phyloP scores from a whole-genome alignment of 1,140 invertebrate species.

The Drosophila subpulchrella region DNA sequence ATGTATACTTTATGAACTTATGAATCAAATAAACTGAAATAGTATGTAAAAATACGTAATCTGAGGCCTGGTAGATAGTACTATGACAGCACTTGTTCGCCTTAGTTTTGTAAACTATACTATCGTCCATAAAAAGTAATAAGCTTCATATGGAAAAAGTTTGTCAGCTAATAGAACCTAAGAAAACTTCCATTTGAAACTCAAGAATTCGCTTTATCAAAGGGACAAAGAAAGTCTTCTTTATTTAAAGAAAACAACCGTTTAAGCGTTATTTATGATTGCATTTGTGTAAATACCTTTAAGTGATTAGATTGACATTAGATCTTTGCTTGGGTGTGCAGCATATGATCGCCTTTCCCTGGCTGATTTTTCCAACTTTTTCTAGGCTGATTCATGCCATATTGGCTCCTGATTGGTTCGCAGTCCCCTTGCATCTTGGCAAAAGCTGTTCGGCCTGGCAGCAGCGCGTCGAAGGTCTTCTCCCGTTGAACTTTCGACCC shows the following conservation, averaged over 20 bases:
- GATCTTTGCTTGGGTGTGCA: background rate
- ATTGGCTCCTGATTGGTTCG: constrained; percentile 7
- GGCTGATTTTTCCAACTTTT: constrained; percentile 2
- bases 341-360: constrained; percentile 2
- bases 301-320: background rate
- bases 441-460: constrained; percentile 22
- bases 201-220: background rate
- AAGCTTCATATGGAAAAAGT: too few relatives aligned
- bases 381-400: constrained; percentile 20
- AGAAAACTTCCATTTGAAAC: too few relatives aligned
- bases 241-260: too few relatives aligned
- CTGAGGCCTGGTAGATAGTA: too few relatives aligned
- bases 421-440: constrained; percentile 1
- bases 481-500: constrained; percentile 60
- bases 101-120: too few relatives aligned
- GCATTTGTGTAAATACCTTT: background rate
- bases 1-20: too few relatives aligned
- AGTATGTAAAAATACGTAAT: too few relatives aligned
- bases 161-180: too few relatives aligned
- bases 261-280: background rate
- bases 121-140: too few relatives aligned
- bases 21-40: too few relatives aligned
- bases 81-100: too few relatives aligned
- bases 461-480: constrained; percentile 22
- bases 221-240: too few relatives aligned